Evolutionary conservation across 2,797 vertebrate species (phyloP), one percentile per base, ranked within the genome.

Genomic region (Lepidocolaptes lacrymiger): DNA sequence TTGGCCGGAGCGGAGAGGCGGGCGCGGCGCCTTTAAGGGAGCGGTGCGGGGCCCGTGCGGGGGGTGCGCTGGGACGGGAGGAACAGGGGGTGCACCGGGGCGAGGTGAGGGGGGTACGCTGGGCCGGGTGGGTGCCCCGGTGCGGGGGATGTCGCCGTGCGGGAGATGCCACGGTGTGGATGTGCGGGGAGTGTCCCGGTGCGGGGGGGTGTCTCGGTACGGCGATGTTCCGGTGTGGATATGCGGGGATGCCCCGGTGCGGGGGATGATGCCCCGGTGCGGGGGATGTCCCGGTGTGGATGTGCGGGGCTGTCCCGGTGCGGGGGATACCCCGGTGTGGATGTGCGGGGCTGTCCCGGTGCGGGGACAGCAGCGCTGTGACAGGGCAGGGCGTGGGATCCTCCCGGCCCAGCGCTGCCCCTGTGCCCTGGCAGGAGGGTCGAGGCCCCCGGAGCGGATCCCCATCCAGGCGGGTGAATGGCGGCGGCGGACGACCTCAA

Each of bases 401-500:
- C 16, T 32, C 63, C 32, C 26, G 32, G 4, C 26, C 61, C 17
- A 55, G 79, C 55, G 68, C 46, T 36, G 78, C n/a, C 22, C 8
- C 32, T 68, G 48, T 68, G 14, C 26, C n/a, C 28, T 62, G 41
- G 4, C 64, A 39, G 69, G 39, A 54, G 85, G 64, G 74, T 41
- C 14, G 66, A 18, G 88, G 88, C 76, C 85, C 73, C 41, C 27
- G 44, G 67, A 34, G 18, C 88, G 24, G 71, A 20, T 37, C 78
- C 76, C 62, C 63, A 5, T 13, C 62, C 72, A 16, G 17, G 71
- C 89, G 95, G 90, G 78, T 87, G 94, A 97, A 99, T 99, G 99
- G 99, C 99, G 96, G 77, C 98, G 17, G 97, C 93, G 39, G 98
- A 99, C 96, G 98, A 98, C 39, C 98, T 99, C 93, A 97, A 98